phyloP scores from a whole-genome alignment of 2,113 vertebrate species.

The Misgurnus anguillicaudatus region DNA sequence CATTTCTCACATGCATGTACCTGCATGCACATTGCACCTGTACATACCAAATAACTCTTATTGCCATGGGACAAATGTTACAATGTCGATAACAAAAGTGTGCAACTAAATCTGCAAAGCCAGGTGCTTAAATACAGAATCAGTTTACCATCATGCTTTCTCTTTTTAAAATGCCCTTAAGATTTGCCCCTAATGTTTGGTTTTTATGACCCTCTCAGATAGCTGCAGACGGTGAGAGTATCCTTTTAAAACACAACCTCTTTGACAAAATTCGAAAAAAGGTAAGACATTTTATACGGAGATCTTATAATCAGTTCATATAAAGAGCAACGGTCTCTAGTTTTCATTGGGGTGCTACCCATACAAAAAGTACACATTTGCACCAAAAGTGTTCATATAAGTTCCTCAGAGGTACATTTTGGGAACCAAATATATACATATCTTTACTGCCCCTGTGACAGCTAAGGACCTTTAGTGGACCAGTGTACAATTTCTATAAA shows the following conservation, averaged over 20 bases:
- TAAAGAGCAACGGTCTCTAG: neutral
- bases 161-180: constrained; percentile 1
- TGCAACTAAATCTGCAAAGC: neutral
- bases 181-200: neutral
- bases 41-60: neutral
- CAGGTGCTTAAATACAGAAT: neutral
- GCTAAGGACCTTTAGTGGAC: too few species aligned
- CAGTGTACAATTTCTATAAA: too few species aligned
- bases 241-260: constrained; percentile 44
- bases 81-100: neutral
- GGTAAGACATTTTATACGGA: constrained; percentile 18
- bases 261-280: constrained; percentile 47
- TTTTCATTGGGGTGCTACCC: too few species aligned
- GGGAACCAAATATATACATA: too few species aligned
- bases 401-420: too few species aligned
- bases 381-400: too few species aligned
- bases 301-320: neutral
- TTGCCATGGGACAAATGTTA: neutral
- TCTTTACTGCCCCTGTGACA: too few species aligned
- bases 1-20: neutral
- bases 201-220: constrained; percentile 19
- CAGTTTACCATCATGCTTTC: neutral
- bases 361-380: too few species aligned
- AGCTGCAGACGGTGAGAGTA: constrained; percentile 35
- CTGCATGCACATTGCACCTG: neutral